phyloP scores from a whole-genome alignment of 2,888 invertebrate species.

The Eilema depressum region DNA sequence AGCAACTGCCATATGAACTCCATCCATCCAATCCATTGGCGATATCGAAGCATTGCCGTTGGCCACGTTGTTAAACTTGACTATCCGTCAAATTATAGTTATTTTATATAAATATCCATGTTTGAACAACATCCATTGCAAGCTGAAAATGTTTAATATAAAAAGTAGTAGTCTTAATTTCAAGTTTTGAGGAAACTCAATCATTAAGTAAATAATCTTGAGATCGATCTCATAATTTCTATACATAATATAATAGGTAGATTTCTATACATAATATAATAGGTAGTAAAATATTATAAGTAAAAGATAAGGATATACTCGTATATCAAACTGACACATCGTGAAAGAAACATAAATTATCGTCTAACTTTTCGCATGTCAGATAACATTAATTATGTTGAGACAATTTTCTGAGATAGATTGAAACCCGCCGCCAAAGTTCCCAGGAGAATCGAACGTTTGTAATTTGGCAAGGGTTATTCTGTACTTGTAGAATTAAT shows the following conservation, averaged over 20 bases:
- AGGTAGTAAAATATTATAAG: not conserved
- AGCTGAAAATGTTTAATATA: not conserved
- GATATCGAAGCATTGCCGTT: no score
- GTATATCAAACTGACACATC: conserved; percentile 26
- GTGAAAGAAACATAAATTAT: conserved; percentile 35
- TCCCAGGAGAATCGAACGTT: conserved; percentile 3
- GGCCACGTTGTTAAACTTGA: no score
- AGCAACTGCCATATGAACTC: no score
- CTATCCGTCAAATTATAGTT: no score
- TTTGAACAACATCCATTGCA: not conserved
- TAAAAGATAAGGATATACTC: no score
- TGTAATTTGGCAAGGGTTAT: not conserved
- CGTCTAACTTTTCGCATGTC: conserved; percentile 27
- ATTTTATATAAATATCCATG: no score
- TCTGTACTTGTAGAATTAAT: not conserved
- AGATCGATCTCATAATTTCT: not conserved
- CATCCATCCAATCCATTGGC: no score
- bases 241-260: not conserved
- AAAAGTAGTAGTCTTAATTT: no score
- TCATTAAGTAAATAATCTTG: not conserved
- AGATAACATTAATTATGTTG: conserved; percentile 46
- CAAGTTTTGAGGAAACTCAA: not conserved
- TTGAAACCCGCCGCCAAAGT: conserved; percentile 18
- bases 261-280: not conserved
- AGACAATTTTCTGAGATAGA: conserved; percentile 39